Base-by-base conservation (phyloP, 2,888 invertebrate genomes). In the Parochlus steinenii region DNA sequence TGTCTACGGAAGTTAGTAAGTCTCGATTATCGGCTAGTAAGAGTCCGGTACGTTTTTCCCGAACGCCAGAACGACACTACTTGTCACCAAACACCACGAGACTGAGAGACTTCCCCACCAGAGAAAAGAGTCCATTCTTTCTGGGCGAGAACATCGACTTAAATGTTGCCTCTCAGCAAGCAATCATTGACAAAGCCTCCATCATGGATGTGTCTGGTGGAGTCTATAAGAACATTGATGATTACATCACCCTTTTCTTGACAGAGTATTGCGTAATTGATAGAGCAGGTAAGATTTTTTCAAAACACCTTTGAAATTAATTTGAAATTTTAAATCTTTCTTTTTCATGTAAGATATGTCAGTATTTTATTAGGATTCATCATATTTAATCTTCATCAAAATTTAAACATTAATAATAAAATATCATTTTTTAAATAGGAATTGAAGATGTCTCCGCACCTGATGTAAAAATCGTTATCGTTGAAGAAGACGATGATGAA, bases 161-260 rank as follows among this genome's bases (percentile, higher is more conserved):
- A 28, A 53, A 57, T 41, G 44, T 55, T 3, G 53, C 50, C n/a
- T 56, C 58, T 35, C 56, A 58, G 28, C 54, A 51, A 37, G 58
- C 58, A 17, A 34, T 59, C 36, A 58, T 59, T 40, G 58, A 59
- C 51, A 55, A 57, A 41, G 58, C 58, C 42, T 54, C 55, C 42
- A 58, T 59, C 43, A 59, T 59, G 59, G 58, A 59, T 44, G 53
- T 59, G 33, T 59, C 58, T 24, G 58, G 58, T 47, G 56, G 57
- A 46, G 58, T 58, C 52, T 56, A 58, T 46, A 57, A 58, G 33
- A 58, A 58, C 42, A 54, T 57, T 19, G 57, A 58, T 15, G 58
- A 59, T 40, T 34, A 27, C 28, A 34, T 34, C 12, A 27, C 27
- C n/a, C 28, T 34, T 2, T 34, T 34, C 24, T 17, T 34, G 14